phyloP scores from a whole-genome alignment of 1,140 invertebrate species.

The Drosophila subobscura region DNA sequence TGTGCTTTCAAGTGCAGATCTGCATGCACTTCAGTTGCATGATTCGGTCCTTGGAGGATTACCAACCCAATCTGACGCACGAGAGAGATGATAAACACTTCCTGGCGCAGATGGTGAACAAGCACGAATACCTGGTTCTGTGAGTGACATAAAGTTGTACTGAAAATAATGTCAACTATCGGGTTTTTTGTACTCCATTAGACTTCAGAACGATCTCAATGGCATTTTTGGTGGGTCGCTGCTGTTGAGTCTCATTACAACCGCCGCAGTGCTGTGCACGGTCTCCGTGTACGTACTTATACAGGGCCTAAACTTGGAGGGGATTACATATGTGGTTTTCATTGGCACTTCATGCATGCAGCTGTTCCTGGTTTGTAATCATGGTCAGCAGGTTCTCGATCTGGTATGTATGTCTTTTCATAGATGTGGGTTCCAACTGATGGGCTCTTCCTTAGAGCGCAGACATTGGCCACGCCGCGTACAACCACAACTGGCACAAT shows the following conservation, averaged over 20 bases:
- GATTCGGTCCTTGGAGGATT: slow-evolving; percentile 26
- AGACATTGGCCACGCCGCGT: slow-evolving; percentile 36
- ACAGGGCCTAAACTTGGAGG: slow-evolving; percentile 48
- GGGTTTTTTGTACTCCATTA: background rate
- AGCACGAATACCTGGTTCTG: slow-evolving; percentile 46
- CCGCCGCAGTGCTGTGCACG: slow-evolving; percentile 48
- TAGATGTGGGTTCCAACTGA: background rate
- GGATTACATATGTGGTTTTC: slow-evolving; percentile 45
- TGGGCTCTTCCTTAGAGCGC: slow-evolving; percentile 17
- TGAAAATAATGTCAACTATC: background rate
- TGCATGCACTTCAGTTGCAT: slow-evolving; percentile 61
- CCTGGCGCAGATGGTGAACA: slow-evolving; percentile 45
- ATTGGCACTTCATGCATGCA: slow-evolving; percentile 40
- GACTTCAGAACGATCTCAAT: slow-evolving; percentile 46
- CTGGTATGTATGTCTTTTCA: slow-evolving; percentile 19
- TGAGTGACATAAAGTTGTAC: slow-evolving; percentile 17
- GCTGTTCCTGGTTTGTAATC: slow-evolving; percentile 57
- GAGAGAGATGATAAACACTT: slow-evolving; percentile 32
- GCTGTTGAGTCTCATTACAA: slow-evolving; percentile 51
- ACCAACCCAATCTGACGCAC: slow-evolving; percentile 26
- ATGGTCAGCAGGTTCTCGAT: slow-evolving; percentile 47
- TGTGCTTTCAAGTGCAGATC: slow-evolving; percentile 55
- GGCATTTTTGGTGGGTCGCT: slow-evolving; percentile 43
- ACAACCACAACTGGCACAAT: slow-evolving; percentile 54
- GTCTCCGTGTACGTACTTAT: slow-evolving; percentile 45